Evolutionary conservation across 2,797 vertebrate species (phyloP).

Genomic region (Anisognathus igniventris): DNA sequence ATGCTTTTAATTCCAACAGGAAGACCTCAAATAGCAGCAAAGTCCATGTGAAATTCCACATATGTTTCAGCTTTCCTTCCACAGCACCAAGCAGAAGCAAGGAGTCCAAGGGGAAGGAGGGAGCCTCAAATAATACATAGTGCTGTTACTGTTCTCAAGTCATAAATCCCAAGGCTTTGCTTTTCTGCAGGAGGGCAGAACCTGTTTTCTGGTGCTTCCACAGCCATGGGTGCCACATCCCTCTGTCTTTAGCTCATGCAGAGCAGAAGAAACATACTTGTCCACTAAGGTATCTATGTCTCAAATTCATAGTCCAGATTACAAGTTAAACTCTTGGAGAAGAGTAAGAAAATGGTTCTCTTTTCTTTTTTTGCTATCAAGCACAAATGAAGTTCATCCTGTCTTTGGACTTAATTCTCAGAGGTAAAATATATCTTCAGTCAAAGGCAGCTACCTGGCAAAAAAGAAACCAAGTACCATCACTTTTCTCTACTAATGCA

Average conservation of each 20-base stretch:
- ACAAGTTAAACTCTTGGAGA: not conserved
- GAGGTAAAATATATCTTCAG: not conserved
- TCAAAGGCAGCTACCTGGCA: not conserved
- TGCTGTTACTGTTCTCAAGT: not conserved
- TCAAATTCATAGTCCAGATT: not conserved
- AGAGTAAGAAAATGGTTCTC: not conserved
- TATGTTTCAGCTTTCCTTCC: not conserved
- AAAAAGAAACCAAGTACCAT: not conserved
- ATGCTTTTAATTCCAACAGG: not conserved
- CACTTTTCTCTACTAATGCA: not conserved
- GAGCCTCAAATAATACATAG: accelerated
- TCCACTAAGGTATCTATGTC: not conserved
- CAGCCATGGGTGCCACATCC: not conserved
- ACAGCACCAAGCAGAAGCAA: not conserved
- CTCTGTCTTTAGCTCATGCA: not conserved
- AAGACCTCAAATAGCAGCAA: not conserved
- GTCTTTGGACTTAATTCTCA: not conserved
- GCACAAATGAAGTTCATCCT: not conserved
- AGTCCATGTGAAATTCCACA: not conserved
- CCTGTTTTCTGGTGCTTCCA: not conserved
- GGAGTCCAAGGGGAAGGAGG: not conserved
- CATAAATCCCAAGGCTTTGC: not conserved
- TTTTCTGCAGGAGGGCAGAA: not conserved
- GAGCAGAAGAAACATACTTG: not conserved
- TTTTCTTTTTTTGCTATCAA: not conserved